Evolutionary conservation across 2,113 vertebrate species (phyloP), one percentile per base, ranked within the genome.

Genomic region (Numenius arquata): DNA sequence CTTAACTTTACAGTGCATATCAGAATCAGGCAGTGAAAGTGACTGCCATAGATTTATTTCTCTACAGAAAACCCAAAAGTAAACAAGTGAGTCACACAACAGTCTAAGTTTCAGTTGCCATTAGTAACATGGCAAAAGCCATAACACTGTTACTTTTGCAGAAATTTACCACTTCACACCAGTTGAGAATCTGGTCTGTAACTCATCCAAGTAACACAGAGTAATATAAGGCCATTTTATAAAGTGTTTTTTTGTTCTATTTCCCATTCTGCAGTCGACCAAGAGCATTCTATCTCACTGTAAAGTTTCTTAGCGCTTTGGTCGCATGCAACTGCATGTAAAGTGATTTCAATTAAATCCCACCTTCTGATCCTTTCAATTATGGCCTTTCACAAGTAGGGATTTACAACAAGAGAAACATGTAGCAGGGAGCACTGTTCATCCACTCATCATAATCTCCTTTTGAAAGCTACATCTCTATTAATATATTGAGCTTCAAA

Each of bases 21-120:
- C 32, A 81, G 62, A 73, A 87, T 72, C n/a, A 66, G 75, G 38
- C 74, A 81, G 45, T 58, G 47, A 92, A 94, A 95, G 74, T 23
- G 7, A 82, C 67, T 80, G 45, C 47, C n/a, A 47, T 30, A 16
- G 20, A 78, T 95, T 88, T 79, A 27, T 52, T 68, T 48, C 63
- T 81, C 30, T 41, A 62, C 10, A 58, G 66, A 96, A 97, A 83
- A 34, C 15, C 9, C 53, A 45, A 80, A 68, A 73, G 85, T 91
- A 97, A 91, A 88, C 58, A 88, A 92, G 55, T 71, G 11, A 90
- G 67, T 92, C 82, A 78, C 55, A 75, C 53, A 93, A 67, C 22
- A 52, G 55, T 14, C 78, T 50, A 85, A 50, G 47, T 79, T 85
- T 88, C 72, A 68, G 66, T 36, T 96, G 79, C 70, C 68, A 65